These are phyloP conservation scores for Ursus arctos DNA, from an alignment of 2,113 vertebrate species.

Conservation along the genomic window DNA sequence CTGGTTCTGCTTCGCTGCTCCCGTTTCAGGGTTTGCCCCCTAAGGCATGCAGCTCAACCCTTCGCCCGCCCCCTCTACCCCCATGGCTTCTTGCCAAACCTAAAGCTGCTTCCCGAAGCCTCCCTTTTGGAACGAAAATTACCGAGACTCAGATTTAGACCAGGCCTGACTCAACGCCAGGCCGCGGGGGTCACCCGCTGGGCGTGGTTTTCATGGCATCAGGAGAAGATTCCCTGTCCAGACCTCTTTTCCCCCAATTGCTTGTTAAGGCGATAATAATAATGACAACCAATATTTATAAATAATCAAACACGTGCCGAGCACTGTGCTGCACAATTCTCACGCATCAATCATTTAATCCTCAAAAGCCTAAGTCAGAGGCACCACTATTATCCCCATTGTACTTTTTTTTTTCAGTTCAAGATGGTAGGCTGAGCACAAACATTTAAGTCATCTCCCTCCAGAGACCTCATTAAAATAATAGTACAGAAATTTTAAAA, in stretches of 20 bases:
- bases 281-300: neutral
- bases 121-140: conserved; percentile 20
- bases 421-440: conserved; percentile 70
- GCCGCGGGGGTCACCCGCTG: neutral
- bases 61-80: neutral
- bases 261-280: neutral
- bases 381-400: neutral
- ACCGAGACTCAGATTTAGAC: neutral
- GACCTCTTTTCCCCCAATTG: neutral
- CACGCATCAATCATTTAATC: conserved; percentile 48
- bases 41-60: neutral
- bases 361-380: neutral
- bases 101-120: conserved; percentile 17
- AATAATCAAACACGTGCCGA: conserved; percentile 1
- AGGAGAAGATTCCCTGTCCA: neutral
- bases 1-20: conserved; percentile 9
- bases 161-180: neutral
- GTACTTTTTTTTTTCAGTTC: conserved; percentile 41
- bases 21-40: neutral
- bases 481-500: conserved; percentile 59
- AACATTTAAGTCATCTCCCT: conserved; percentile 65
- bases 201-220: neutral
- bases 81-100: neutral
- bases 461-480: conserved; percentile 74
- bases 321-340: conserved; percentile 14